phyloP scores from a whole-genome alignment of 2,888 invertebrate species.

The Ochropleura plecta region DNA sequence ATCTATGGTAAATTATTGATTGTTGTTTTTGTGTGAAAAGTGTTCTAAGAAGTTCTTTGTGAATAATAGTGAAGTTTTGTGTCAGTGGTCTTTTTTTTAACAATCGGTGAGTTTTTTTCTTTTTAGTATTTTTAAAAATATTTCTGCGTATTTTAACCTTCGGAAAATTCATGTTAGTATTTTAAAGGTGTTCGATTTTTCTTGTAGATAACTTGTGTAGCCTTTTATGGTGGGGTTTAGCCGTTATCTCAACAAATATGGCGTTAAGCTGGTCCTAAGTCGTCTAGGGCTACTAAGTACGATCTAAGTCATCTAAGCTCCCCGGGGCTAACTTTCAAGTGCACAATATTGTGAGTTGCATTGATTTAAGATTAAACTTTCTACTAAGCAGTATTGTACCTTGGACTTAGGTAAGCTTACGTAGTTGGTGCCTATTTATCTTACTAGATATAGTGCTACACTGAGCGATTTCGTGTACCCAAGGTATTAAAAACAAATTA shows the following conservation, averaged over 20 bases:
- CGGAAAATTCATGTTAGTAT: constrained; percentile 32
- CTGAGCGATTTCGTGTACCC: background rate
- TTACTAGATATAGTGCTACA: background rate
- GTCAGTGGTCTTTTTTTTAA: constrained; percentile 53
- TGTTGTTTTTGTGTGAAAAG: constrained; percentile 69
- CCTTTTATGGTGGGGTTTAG: constrained; percentile 61
- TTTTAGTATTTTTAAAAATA: background rate
- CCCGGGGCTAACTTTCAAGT: constrained; percentile 65
- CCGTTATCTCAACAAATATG: constrained; percentile 69
- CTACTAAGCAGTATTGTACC: constrained; percentile 49
- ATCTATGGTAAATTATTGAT: constrained; percentile 57
- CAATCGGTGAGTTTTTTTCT: constrained; percentile 52
- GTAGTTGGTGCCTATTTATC: background rate
- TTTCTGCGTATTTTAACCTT: constrained; percentile 35
- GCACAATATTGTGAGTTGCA: constrained; percentile 49
- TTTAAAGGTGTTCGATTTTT: constrained; percentile 52
- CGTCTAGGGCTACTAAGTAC: constrained; percentile 44
- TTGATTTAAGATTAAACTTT: constrained; percentile 63
- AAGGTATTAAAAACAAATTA: background rate
- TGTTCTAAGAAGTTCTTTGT: constrained; percentile 70
- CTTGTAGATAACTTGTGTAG: constrained; percentile 53
- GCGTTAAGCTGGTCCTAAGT: constrained; percentile 52
- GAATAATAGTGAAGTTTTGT: constrained; percentile 68
- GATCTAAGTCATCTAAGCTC: constrained; percentile 57
- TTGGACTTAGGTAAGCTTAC: background rate